Evolutionary conservation across 2,797 vertebrate species (phyloP), one percentile per base, ranked within the genome.

Genomic region (Diceros bicornis): DNA sequence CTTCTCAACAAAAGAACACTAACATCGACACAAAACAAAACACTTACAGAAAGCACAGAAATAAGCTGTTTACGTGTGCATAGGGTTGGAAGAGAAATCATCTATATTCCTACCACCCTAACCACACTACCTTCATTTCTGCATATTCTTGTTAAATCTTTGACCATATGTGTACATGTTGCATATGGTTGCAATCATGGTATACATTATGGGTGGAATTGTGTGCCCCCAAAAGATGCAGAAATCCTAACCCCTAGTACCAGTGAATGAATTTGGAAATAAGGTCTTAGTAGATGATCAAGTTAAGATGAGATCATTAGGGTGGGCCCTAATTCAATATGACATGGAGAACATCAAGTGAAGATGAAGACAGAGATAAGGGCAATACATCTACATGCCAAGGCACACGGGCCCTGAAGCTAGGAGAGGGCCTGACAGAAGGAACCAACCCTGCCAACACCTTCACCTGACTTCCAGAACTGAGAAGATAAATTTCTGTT

Each of bases 1-100:
- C 7, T 78, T 87, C 75, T 78, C 62, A 83, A 82, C 34, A 27
- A 83, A 94, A 86, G 55, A 93, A 81, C 14, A 4, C 29, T 55
- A 44, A 84, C 61, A 62, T 32, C 29, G 34, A 82, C 88, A 71
- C 23, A 41, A 79, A 84, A 81, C 32, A 79, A 72, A 82, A 74
- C 29, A 29, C 25, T 17, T 64, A 34, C 3, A 68, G 32, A 74
- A 92, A 81, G 44, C 47, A 79, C 25, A 71, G 11, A 93, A 61
- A 44, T 1, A 34, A 44, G 34, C 74, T 68, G 6, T 37, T n/a
- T 27, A 4, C 57, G 12, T 23, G 10, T 32, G 10, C 5, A 32
- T 11, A n/a, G 17, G 25, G 34, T 68, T 79, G 23, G 37, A 91
- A 18, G 21, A 84, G 32, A 84, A 72, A 25, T 8, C 6, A 0